Evolutionary conservation across 1,140 invertebrate genomes (phyloP), one percentile per base, ranked within the genome.

Genomic region (Adoxophyes honmai): DNA sequence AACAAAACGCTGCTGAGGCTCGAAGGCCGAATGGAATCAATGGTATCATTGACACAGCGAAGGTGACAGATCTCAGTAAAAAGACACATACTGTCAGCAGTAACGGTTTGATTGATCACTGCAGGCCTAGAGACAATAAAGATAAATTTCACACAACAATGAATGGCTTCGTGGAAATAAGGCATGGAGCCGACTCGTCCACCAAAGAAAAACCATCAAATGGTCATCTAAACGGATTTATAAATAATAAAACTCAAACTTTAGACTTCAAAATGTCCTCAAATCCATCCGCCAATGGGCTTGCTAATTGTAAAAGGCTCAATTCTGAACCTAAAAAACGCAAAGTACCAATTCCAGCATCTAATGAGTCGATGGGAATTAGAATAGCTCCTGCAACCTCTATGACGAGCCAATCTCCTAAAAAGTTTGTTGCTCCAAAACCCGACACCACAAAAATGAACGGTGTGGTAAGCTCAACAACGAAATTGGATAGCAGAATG

Each of bases 401-500:
- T 33, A 60, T 64, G 9, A n/a, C n/a, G n/a, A 70, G 44, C 60
- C 68, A 75, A 36, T 69, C 70, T 28, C 70, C 73, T 14, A 88
- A 81, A 67, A 86, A 80, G 60, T 33, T 57, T 14, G 51, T 59
- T 6, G 28, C 55, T 21, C 10, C 60, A 10, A 86, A 80, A 68
- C 28, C 68, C 4, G 85, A 86, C 42, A 51, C 64, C 7, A 60
- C 61, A 10, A 78, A 70, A 70, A 63, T 73, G 21, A 85, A 85
- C 51, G 80, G 77, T 34, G 59, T 83, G 14, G 81, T 85, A 16
- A 84, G 78, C 44, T 83, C 83, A 14, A 86, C 83, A n/a, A 84
- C 85, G 21, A 86, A 82, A 57, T 37, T 88, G 60, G 86, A 88
- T 57, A 84, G 74, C 52, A 78, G 74, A 70, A 88, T 88, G 82